Evolutionary conservation across 2,797 vertebrate species (phyloP), one percentile per base, ranked within the genome.

Genomic region (Enteromius mattozi): DNA sequence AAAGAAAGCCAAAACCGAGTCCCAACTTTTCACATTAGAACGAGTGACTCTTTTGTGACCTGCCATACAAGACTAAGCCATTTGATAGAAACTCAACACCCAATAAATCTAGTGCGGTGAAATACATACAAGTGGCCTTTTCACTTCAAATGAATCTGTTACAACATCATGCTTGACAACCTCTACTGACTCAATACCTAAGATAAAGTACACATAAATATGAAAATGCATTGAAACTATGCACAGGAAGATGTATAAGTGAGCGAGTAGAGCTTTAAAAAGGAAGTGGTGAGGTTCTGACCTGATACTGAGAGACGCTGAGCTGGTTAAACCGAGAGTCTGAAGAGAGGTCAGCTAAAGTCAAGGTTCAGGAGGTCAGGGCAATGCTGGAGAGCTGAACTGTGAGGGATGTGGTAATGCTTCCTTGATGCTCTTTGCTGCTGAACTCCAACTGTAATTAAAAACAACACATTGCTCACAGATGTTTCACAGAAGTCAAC

Each of bases 331-430:
- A 84, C 65, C 3, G 37, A 71, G 51, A 65, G 47, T 80, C 66
- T 10, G 10, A 76, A 40, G 56, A 78, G 47, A 84, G 51, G 70
- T 85, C 68, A 42, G 49, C 27, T 66, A 12, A 82, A 74, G 78
- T 74, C 75, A 85, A 19, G 74, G 87, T 78, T 88, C 75, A 86
- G 35, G 45, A 66, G 86, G 80, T 87, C 82, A 86, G 85, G 78
- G 78, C 76, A 51, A 72, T 49, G 83, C 30, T 33, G 63, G 71
- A 78, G 51, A 78, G 77, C 63, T 86, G 78, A 71, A 66, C 66
- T 78, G 30, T 85, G 65, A 83, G 66, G 80, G 81, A 84, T 77
- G 78, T 88, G 84, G 85, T 82, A 83, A 78, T 49, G 45, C 74
- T 78, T 72, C 42, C 72, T 61, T 86, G 85, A 82, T 79, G 70